Base-by-base conservation (phyloP, 1,140 invertebrate species). In the Dreissena rostriformis region DNA sequence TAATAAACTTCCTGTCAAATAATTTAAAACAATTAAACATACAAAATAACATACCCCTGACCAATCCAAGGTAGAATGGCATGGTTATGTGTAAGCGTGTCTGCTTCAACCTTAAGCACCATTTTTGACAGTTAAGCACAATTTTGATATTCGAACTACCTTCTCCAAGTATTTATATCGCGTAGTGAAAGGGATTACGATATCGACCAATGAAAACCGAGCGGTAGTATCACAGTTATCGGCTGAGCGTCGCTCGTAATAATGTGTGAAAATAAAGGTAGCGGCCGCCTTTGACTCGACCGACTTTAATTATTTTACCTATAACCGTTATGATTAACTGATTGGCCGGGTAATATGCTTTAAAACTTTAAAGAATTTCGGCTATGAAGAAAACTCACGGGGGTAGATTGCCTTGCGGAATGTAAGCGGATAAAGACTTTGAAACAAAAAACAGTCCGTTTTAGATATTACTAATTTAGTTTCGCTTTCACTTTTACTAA, bases 41-140 rank as follows among this genome's bases (percentile, higher is more conserved):
- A 75, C 74, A 66, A 28, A 52, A 63, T 49, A 57, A 82, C 80
- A 49, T 82, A 82, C 80, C 80, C 80, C 28, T 82, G 80, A 17
- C 80, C 80, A 51, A 82, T 74, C 80, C 80, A 82, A 15, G 80
- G 80, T 66, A 71, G 71, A 24, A 57, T 28, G n/a, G 71, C 61
- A 2, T 26, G 61, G 12, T 55, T 61, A 82, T 61, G 57, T n/a
- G 57, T 6, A n/a, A 61, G 75, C 22, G 55, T 67, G 67, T 82
- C 80, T 53, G 80, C 71, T 75, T 82, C 80, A 53, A 82, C 72
- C 68, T 82, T 82, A 73, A 82, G 70, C 26, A 82, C 80, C 80
- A 82, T 82, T 74, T 81, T 82, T 75, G 26, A 19, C 71, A 49
- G 65, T 63, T 75, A 52, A 67, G 70, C 49, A 82, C 65, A 68